Evolutionary conservation across 2,797 vertebrate species (phyloP).

Genomic region (Sebastes melanostomus): DNA sequence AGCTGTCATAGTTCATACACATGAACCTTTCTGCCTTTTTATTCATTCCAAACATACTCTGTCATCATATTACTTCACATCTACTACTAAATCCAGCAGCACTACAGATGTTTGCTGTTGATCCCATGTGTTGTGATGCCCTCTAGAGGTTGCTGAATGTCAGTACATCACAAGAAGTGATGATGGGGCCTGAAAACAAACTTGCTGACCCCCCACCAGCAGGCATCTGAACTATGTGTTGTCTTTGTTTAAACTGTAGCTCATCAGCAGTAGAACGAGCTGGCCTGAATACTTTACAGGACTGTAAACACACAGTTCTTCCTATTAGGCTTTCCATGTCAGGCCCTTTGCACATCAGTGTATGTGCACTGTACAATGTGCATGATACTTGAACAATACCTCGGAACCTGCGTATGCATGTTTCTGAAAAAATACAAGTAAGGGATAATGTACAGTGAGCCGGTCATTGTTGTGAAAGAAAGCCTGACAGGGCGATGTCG

Average conservation of each 20-base stretch:
- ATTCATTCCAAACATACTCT: not conserved
- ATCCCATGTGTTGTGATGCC: slow-evolving; percentile 36
- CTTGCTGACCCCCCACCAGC: slow-evolving; percentile 50
- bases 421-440: not conserved
- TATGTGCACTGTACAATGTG: not conserved
- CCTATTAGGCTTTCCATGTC: not conserved
- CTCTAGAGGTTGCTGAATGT: slow-evolving; percentile 60
- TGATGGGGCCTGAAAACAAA: slow-evolving; percentile 49
- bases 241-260: slow-evolving; percentile 66
- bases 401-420: not conserved
- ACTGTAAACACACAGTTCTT: slow-evolving; percentile 40
- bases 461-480: too few species aligned
- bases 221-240: slow-evolving; percentile 65
- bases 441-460: too few species aligned
- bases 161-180: slow-evolving; percentile 19
- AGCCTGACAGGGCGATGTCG: too few species aligned
- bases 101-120: not conserved
- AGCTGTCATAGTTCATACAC: not conserved
- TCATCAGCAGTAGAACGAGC: slow-evolving; percentile 49
- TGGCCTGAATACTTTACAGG: slow-evolving; percentile 29
- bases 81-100: not conserved
- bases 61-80: not conserved
- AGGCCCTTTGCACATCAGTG: slow-evolving; percentile 5
- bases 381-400: not conserved
- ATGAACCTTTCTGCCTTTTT: not conserved